Conservation (phyloP, 1,140 invertebrate species). For the Sitobion miscanthi region DNA sequence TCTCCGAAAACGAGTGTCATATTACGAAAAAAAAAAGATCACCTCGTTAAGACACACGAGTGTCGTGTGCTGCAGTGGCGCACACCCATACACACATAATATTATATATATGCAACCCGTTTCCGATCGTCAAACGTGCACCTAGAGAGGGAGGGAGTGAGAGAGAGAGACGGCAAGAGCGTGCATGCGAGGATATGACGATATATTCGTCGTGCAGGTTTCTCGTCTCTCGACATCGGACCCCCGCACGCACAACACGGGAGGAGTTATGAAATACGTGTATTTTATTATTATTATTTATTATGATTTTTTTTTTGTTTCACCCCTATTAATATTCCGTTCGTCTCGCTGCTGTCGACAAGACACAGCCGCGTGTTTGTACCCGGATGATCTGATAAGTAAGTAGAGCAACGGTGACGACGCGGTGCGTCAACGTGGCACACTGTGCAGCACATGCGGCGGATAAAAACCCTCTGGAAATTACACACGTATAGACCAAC, state of each 20-base stretch:
- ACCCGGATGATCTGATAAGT: conserved; percentile 28
- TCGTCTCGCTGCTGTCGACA: conserved; percentile 7
- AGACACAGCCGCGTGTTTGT: not conserved
- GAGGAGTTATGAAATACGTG: conserved; percentile 22
- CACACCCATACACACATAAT: not conserved
- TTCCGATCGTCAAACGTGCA: not conserved
- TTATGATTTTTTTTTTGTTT: not conserved
- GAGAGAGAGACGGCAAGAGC: not conserved
- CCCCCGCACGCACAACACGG: not conserved
- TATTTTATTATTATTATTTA: not conserved
- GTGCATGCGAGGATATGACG: not conserved
- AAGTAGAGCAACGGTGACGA: conserved; percentile 18
- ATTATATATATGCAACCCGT: not conserved
- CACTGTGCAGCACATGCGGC: not conserved
- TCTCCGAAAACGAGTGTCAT: not conserved
- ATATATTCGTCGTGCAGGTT: not conserved
- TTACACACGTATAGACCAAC: not conserved
- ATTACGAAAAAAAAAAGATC: not conserved
- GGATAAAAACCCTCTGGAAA: not conserved
- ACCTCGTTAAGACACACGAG: not conserved
- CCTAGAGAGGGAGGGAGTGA: not conserved
- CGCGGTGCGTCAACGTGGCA: not conserved
- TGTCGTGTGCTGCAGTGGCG: not conserved
- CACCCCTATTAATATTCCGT: conserved; percentile 23
- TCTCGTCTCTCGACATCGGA: not conserved